Evolutionary conservation across 2,888 invertebrate species (phyloP), one percentile per base, ranked within the genome.

Genomic region (Lasioglossum villosulum): DNA sequence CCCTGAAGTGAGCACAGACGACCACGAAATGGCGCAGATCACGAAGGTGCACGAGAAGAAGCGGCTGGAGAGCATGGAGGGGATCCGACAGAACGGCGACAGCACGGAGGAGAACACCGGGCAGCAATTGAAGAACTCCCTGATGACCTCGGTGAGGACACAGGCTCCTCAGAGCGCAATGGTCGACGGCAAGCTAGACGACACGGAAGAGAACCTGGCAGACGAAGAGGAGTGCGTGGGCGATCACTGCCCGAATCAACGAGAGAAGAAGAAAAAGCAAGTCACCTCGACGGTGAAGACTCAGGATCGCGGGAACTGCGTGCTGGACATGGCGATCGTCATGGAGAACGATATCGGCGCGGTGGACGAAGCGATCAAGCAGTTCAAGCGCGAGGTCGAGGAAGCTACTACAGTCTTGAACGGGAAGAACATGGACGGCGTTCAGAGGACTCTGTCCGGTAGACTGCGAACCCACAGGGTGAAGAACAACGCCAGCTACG

Each of bases 401-500:
- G 93, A 93, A 48, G 93, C 83, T 5, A 66, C 75, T 34, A 30
- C 87, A 2, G 82, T 63, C 27, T 30, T 89, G 16, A 90, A 86
- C 59, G 88, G 86, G 39, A 86, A 87, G 14, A 85, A 79, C 34
- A 83, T 89, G 82, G 92, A 90, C 59, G 86, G 84, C 16, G 76
- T 90, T 1, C 89, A 91, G 79, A 86, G 77, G 81, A 90, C 89
- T 0, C 59, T 82, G 4, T 89, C 89, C 23, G 90, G 84, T 4
- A 91, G 87, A 34, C 87, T 89, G 52, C 82, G 82, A 16, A 66
- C 83, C 10, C 84, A 92, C 68, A 89, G 88, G n/a, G 92, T 93
- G 37, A 94, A 93, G 85, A 95, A 95, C 78, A 95, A 94, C 84
- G 95, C 95, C 0, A 95, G 95, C 72, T 95, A 95, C 90, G 95